Base-by-base conservation (phyloP, 2,797 vertebrate genomes). In the Xenentodon cancila region DNA sequence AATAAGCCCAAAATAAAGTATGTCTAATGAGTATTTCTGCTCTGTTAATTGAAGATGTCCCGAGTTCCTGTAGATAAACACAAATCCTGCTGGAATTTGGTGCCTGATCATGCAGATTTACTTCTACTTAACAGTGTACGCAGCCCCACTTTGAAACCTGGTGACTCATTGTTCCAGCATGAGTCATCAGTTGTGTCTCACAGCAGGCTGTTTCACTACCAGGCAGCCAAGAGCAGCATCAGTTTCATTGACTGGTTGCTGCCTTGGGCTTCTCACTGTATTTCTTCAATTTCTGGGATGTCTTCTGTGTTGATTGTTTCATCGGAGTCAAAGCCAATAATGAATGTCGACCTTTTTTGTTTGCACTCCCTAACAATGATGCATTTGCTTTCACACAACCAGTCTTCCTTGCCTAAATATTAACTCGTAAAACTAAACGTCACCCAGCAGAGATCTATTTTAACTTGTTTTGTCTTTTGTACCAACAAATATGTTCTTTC, bases 401-500 rank as follows among this genome's bases (percentile, higher is more conserved):
- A 40, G 37, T 53, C 25, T 16, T 16, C 45, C 4, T 22, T 42
- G 11, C 43, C 8, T 18, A 71, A 59, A 65, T 12, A 45, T 59
- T 18, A 34, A 48, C 45, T 21, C 8, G 4, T 65, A 18, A 53
- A 42, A n/a, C 32, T 51, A 17, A 53, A 62, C 43, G 22, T 18
- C 21, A 44, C 44, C 22, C 50, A 11, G 46, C 57, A 63, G 60
- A 20, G 46, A 49, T 4, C 17, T 1, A 0, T 18, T 43, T 50
- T 1, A n/a, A 25, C 19, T 34, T 47, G 9, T 66, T 64, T 58
- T n/a, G 16, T 48, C 20, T 62, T 62, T 58, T 70, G 51, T 69
- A 43, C 47, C 5, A 16, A 56, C 49, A 46, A 4, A 46, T 4
- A 32, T 60, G 59, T 25, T 25, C 5, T 25, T 25, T 55, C 12